A percentile compares a stretch with the other conserved stretches of the same genome.
Evolutionary conservation across 2,888 invertebrate species (phyloP).

Genomic region (Ecdyonurus torrentis): DNA sequence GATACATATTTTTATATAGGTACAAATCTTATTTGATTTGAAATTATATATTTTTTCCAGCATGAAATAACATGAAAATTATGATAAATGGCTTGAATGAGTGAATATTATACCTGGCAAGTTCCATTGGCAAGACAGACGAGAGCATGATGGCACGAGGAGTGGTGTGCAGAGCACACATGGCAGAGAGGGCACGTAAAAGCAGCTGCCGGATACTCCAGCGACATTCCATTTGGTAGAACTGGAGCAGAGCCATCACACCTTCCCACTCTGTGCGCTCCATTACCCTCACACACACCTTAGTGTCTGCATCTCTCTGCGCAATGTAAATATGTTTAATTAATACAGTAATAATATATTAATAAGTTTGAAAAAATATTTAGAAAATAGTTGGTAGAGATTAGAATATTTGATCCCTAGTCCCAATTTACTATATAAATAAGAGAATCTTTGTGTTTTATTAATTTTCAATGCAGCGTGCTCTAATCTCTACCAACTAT

Average conservation of each 20-base stretch:
- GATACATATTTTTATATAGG: conserved; percentile 7
- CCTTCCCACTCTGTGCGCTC: conserved; percentile 69
- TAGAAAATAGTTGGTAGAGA: no score
- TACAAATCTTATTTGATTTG: conserved; percentile 5
- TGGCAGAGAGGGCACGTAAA: conserved; percentile 69
- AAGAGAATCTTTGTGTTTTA: no score
- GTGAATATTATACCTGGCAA: conserved; percentile 58
- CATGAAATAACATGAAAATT: conserved; percentile 5
- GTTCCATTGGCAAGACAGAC: conserved; percentile 78
- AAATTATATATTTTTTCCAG: no score
- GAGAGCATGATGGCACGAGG: conserved; percentile 68
- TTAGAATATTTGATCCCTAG: no score
- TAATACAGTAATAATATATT: not conserved
- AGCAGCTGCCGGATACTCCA: conserved; percentile 71
- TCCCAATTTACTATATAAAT: no score
- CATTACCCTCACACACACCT: conserved; percentile 69
- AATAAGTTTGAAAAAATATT: no score
- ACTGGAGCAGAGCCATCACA: conserved; percentile 70
- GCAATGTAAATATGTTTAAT: no score
- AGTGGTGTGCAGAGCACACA: conserved; percentile 69
- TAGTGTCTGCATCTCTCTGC: conserved; percentile 85
- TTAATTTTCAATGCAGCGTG: no score
- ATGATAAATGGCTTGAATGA: conserved; percentile 8
- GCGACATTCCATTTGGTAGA: conserved; percentile 90
- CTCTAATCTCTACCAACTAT: no score